Conservation (phyloP, 2,888 invertebrate genomes). For the Brenthis daphne region DNA sequence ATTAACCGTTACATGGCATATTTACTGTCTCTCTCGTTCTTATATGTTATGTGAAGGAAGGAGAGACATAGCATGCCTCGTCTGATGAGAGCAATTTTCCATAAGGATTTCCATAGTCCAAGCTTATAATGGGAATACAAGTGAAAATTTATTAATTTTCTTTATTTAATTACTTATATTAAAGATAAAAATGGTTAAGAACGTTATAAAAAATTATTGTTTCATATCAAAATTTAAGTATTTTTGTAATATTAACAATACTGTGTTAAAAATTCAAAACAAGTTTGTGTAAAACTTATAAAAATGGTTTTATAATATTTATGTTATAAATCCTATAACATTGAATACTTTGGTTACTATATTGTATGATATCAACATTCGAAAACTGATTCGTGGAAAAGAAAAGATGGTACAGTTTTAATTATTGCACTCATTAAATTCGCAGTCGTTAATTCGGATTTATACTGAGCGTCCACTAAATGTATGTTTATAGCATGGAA, state of each 20-base stretch:
- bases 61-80: conserved; percentile 13
- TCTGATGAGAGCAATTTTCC: conserved; percentile 25
- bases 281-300: too few relatives aligned
- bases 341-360: neutral
- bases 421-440: conserved; percentile 22
- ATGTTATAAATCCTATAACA: too few relatives aligned
- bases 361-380: neutral
- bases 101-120: conserved; percentile 27
- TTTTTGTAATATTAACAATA: too few relatives aligned
- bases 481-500: conserved; percentile 9
- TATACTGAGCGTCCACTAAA: conserved; percentile 10
- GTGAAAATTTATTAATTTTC: neutral
- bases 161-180: neutral
- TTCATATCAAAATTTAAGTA: too few relatives aligned
- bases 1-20: conserved; percentile 62
- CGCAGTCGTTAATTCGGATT: conserved; percentile 18
- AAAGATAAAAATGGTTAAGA: too few relatives aligned
- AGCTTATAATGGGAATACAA: neutral
- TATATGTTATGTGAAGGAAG: neutral
- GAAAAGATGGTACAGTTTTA: conserved; percentile 15
- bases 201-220: too few relatives aligned
- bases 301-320: too few relatives aligned
- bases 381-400: conserved; percentile 5
- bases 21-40: conserved; percentile 27
- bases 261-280: too few relatives aligned